Evolutionary conservation across 2,888 invertebrate species (phyloP).

Genomic region (Prosopocoilus inquinatus): DNA sequence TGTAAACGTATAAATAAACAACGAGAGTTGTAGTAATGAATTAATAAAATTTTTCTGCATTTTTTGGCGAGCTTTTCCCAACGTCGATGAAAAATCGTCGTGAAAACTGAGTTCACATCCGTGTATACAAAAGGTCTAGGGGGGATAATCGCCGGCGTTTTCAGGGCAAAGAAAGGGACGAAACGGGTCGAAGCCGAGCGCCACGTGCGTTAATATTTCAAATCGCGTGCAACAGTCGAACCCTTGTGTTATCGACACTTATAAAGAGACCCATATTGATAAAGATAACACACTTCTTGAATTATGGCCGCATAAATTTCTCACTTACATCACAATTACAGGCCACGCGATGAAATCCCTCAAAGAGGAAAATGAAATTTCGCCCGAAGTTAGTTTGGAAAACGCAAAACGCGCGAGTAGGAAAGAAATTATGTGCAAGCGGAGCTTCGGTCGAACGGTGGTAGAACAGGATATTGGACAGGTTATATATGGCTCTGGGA

Average conservation of each 20-base stretch:
- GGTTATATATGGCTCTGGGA: slow-evolving; percentile 38
- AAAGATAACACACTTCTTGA: slow-evolving; percentile 15
- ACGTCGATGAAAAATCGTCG: too few species aligned
- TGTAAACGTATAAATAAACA: too few species aligned
- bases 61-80: too few species aligned
- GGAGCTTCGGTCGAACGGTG: slow-evolving; percentile 35
- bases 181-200: background rate
- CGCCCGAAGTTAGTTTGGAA: too few species aligned
- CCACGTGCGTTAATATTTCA: slow-evolving; percentile 27
- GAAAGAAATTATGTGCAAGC: slow-evolving; percentile 39
- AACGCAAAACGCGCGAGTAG: slow-evolving; percentile 19
- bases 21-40: too few species aligned
- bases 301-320: slow-evolving; percentile 15
- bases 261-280: slow-evolving; percentile 13
- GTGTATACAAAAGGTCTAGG: too few species aligned
- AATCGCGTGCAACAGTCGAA: slow-evolving; percentile 25
- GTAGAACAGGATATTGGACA: slow-evolving; percentile 40
- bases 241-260: slow-evolving; percentile 20
- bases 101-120: too few species aligned
- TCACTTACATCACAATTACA: slow-evolving; percentile 14
- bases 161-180: background rate
- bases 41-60: too few species aligned
- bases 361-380: background rate
- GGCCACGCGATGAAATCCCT: background rate
- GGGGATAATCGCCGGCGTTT: too few species aligned